Base-by-base conservation (phyloP, 2,888 invertebrate genomes). In the Chrysina gloriosa region DNA sequence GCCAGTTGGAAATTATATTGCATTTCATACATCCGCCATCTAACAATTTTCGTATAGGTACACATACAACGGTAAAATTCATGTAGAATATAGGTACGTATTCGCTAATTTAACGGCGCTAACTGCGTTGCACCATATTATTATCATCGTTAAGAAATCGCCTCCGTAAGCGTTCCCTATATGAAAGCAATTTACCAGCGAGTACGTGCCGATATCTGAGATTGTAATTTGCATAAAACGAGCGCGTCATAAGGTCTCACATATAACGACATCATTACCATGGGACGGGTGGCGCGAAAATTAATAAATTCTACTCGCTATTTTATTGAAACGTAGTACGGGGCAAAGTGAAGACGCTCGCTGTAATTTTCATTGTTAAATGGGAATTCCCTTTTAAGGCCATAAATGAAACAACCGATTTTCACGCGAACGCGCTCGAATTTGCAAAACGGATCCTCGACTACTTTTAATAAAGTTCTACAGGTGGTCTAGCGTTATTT, bases 401-500 rank as follows among this genome's bases (percentile, higher is more conserved):
- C 21, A 45, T 45, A 45, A 52, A 34, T 29, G 52, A 52, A 29
- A 31, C 19, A 9, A 14, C 31, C 52, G 16, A 31, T 52, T 29
- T 23, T 7, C 2, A 7, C 25, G 48, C 27, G 27, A 27, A 52
- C 16, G 31, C 31, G 29, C 52, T 31, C 7, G 52, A 52, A 52
- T 31, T 31, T 52, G 52, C 19, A 19, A 31, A 31, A 31, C 48
- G 27, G 25, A 50, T 50, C 45, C 45, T 6, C 14, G 14, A 31
- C 52, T 52, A 52, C 31, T 52, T 52, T 52, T 16, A 29, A 31
- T 52, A 52, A 52, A 52, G 31, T 52, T 14, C 52, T 52, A 52
- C 52, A 52, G 52, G 52, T 52, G 21, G 52, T 25, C 52, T 16
- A 19, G 16, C 16, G 52, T 34, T 52, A 52, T 52, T 29, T 31